Evolutionary conservation across 2,888 invertebrate species (phyloP), one percentile per base, ranked within the genome.

Genomic region (Vesta saturnalis): DNA sequence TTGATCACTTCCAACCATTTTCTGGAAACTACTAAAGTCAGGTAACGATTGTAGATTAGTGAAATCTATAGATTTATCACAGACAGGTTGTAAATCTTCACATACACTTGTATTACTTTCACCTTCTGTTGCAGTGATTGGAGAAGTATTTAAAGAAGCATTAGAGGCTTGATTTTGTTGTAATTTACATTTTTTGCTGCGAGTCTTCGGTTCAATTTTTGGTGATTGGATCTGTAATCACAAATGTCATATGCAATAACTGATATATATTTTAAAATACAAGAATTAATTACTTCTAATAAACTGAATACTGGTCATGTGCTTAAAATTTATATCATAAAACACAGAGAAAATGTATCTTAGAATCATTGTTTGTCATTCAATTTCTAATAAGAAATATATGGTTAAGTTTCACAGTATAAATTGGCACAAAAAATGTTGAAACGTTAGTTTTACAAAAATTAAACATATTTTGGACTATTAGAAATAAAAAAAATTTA

Each of bases 41-140:
- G 84, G 84, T 83, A 84, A 83, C 83, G 82, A 75, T 76, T 75
- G 75, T 76, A 76, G 72, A 73, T 76, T 77, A 68, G 71, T 77
- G 79, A 80, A 82, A 79, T 83, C 83, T 79, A 79, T 76, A 72
- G 82, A 78, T 80, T 81, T 83, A 83, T 84, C 83, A 84, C 83
- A 83, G 81, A 80, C 79, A 75, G 77, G 72, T 78, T 79, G 76
- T 79, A 77, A 76, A 78, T 80, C 80, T 77, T 82, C 80, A 80
- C 80, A 76, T 77, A 79, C 78, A 77, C 79, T 78, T 69, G 75
- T 76, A 69, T 71, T 74, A 46, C 35, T 62, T 56, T 76, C 74
- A 62, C 71, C 83, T 87, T 81, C 85, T 86, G 76, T 84, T 85
- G 82, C 85, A 86, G 83, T 86, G 79, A 83, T 62, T 22, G 72